Evolutionary conservation across 2,797 vertebrate genomes (phyloP).

Genomic region (Enteromius viviparus): DNA sequence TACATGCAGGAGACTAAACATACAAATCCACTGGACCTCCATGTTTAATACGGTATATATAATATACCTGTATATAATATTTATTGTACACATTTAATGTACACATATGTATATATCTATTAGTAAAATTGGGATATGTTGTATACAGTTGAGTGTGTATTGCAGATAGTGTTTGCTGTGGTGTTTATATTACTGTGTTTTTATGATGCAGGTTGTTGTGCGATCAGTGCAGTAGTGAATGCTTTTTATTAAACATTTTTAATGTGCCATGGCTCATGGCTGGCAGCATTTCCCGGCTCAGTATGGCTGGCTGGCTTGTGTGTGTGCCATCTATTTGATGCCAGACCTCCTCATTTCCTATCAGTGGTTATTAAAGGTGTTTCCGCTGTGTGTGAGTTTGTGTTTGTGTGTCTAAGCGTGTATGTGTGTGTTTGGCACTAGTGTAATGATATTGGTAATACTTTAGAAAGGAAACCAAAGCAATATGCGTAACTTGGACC

Average conservation of each 20-base stretch:
- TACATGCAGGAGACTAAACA: constrained; percentile 9
- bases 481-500: constrained; percentile 29
- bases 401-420: constrained; percentile 9
- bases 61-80: no score
- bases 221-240: constrained; percentile 59
- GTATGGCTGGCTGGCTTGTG: constrained; percentile 83
- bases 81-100: no score
- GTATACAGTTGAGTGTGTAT: not conserved
- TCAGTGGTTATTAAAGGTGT: constrained; percentile 85
- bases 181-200: constrained; percentile 26
- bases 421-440: constrained; percentile 76
- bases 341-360: constrained; percentile 85
- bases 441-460: constrained; percentile 61
- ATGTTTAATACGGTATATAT: not conserved
- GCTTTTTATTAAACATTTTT: constrained; percentile 71
- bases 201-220: constrained; percentile 14
- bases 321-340: constrained; percentile 86
- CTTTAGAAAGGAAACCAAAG: constrained; percentile 35
- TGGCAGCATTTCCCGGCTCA: constrained; percentile 83
- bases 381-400: constrained; percentile 69
- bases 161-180: constrained; percentile 4
- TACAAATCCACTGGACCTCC: not conserved
- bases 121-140: no score
- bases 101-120: no score
- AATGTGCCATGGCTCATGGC: constrained; percentile 74